phyloP scores from a whole-genome alignment of 2,113 vertebrate species.

The Brachirus orientalis region DNA sequence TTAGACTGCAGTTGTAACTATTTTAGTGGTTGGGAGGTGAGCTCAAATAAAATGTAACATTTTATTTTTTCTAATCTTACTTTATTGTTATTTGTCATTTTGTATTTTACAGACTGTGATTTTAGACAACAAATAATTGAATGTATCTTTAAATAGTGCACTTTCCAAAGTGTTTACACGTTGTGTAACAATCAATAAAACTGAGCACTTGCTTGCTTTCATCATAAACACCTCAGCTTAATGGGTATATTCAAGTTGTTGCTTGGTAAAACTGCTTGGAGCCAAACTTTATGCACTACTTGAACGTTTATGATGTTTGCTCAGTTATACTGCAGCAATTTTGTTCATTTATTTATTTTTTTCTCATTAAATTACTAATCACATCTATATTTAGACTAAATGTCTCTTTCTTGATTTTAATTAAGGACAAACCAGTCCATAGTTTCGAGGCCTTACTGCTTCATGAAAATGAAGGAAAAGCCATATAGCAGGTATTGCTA shows the following conservation, averaged over 20 bases:
- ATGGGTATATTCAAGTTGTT: neutral
- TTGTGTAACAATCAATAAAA: neutral
- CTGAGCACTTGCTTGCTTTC: neutral
- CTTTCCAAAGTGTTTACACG: neutral
- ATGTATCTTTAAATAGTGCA: neutral
- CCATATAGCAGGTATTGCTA: conserved; percentile 32
- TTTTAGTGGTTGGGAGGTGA: conserved; percentile 1
- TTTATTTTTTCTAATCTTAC: neutral
- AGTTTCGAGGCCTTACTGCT: neutral
- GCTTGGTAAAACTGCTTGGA: neutral
- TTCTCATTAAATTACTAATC: neutral
- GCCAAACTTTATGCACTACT: neutral
- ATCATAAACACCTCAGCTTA: neutral
- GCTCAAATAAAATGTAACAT: neutral
- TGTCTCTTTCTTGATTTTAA: conserved; percentile 5
- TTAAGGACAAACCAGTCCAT: conserved; percentile 14
- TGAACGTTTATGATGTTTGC: neutral
- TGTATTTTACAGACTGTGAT: no score
- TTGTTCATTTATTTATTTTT: no score
- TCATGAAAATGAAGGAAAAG: conserved; percentile 2
- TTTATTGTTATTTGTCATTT: neutral
- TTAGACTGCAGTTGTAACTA: conserved; percentile 16
- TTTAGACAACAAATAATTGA: no score
- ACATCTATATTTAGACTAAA: conserved; percentile 17
- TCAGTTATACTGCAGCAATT: neutral